Conservation (phyloP, 1,140 invertebrate genomes). For the Leptinotarsa defecta region DNA sequence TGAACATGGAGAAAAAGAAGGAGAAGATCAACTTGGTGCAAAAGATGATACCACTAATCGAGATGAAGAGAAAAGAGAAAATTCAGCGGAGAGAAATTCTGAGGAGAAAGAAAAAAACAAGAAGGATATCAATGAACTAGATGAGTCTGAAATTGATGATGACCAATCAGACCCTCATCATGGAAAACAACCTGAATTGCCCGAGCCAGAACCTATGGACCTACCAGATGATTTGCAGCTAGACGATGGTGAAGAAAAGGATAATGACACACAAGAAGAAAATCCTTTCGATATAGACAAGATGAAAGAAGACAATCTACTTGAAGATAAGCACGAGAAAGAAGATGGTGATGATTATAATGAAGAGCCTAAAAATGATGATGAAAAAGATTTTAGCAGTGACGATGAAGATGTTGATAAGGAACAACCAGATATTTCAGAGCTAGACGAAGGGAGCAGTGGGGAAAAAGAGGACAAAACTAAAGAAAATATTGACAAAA, state of each 20-base stretch:
- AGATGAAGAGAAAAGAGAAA: constrained; percentile 58
- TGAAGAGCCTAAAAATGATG: constrained; percentile 50
- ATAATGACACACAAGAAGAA: constrained; percentile 66
- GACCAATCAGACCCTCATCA: constrained; percentile 87
- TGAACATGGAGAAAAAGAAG: constrained; percentile 53
- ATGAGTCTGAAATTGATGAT: constrained; percentile 78
- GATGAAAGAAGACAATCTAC: constrained; percentile 62
- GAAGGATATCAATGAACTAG: constrained; percentile 75
- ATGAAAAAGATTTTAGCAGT: constrained; percentile 50
- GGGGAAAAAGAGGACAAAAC: constrained; percentile 51
- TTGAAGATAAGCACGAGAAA: constrained; percentile 47
- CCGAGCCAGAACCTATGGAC: constrained; percentile 83
- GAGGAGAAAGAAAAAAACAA: constrained; percentile 61
- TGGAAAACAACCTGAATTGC: constrained; percentile 73
- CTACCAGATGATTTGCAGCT: constrained; percentile 84
- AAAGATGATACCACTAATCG: constrained; percentile 61
- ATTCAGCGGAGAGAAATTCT: constrained; percentile 56
- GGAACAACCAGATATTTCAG: constrained; percentile 54
- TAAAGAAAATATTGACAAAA: constrained; percentile 27
- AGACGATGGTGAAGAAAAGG: constrained; percentile 72
- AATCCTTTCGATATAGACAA: constrained; percentile 84
- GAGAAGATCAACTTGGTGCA: constrained; percentile 63
- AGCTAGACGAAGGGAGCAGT: constrained; percentile 55
- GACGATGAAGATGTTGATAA: constrained; percentile 55
- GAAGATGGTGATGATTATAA: constrained; percentile 58